Conservation (phyloP, 2,888 invertebrate genomes). For the Carpatolechia fugitivella region DNA sequence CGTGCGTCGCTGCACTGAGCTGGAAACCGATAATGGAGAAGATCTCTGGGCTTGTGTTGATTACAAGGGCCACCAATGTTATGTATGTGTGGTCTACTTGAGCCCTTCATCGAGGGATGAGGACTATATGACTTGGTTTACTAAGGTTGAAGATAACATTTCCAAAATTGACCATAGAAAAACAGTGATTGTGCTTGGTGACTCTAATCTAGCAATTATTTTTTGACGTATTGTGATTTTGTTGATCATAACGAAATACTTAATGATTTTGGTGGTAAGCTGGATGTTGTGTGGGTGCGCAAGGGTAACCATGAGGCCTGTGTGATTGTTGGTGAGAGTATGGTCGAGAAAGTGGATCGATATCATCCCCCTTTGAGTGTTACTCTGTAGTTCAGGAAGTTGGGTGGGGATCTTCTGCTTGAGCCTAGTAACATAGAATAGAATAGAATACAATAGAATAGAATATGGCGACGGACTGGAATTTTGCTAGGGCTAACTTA, state of each 20-base stretch:
- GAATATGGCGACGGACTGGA: not conserved
- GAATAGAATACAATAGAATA: too few relatives aligned
- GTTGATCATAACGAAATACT: not conserved
- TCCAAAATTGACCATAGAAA: not conserved
- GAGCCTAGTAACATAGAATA: not conserved
- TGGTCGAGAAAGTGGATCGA: too few relatives aligned
- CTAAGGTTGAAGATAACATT: too few relatives aligned
- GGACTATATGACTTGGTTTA: too few relatives aligned
- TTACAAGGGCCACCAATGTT: not conserved
- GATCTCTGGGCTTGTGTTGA: not conserved
- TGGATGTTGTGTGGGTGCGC: not conserved
- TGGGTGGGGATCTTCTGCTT: not conserved
- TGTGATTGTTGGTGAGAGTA: too few relatives aligned
- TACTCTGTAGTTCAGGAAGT: too few relatives aligned
- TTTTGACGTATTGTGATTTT: not conserved
- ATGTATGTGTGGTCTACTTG: not conserved
- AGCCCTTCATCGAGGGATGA: not conserved
- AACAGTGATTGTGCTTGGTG: not conserved
- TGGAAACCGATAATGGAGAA: not conserved
- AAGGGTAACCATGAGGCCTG: too few relatives aligned
- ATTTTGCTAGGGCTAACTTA: not conserved
- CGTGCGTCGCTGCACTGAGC: too few relatives aligned
- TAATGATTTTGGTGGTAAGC: too few relatives aligned
- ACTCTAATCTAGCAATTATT: not conserved
- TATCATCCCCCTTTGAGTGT: not conserved